Evolutionary conservation across 2,888 invertebrate genomes (phyloP).

Genomic region (Drosophila leonis): DNA sequence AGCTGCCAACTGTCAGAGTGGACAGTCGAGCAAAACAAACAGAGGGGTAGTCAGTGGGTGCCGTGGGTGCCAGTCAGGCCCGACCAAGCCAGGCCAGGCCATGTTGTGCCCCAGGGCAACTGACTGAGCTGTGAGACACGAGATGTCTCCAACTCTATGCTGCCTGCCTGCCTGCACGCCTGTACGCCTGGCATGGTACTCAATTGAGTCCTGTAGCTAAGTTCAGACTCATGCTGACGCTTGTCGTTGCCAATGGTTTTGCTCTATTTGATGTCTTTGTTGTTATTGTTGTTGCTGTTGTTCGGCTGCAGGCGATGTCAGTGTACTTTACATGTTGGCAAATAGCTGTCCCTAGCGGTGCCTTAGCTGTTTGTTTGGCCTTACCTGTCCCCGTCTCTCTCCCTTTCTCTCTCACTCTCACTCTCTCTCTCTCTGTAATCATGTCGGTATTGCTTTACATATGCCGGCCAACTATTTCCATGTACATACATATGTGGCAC

Average conservation of each 20-base stretch:
- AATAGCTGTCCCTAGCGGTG: constrained; percentile 54
- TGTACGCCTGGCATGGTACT: constrained; percentile 37
- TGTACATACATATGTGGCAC: constrained; percentile 26
- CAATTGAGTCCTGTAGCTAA: constrained; percentile 54
- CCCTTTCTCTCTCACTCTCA: background rate
- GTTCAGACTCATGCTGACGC: constrained; percentile 40
- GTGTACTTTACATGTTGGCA: constrained; percentile 63
- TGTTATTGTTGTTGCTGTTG: constrained; percentile 14
- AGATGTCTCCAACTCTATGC: constrained; percentile 36
- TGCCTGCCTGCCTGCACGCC: background rate
- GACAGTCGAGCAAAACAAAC: constrained; percentile 46
- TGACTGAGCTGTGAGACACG: constrained; percentile 35
- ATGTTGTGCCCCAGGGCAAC: constrained; percentile 52
- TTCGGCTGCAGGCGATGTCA: constrained; percentile 47
- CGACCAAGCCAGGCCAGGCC: constrained; percentile 18
- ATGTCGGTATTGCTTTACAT: constrained; percentile 28
- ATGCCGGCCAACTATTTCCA: constrained; percentile 40
- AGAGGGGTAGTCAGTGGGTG: constrained; percentile 9
- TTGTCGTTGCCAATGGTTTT: constrained; percentile 50
- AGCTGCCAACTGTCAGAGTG: constrained; percentile 76
- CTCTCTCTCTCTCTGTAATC: background rate
- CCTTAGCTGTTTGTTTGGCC: constrained; percentile 38
- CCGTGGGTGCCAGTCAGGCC: background rate
- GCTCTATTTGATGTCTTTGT: constrained; percentile 37
- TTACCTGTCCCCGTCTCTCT: background rate